A percentile compares a stretch with the other conserved stretches of the same genome.
Evolutionary conservation across 1,140 invertebrate genomes (phyloP).

Genomic region (Drosophila azteca): DNA sequence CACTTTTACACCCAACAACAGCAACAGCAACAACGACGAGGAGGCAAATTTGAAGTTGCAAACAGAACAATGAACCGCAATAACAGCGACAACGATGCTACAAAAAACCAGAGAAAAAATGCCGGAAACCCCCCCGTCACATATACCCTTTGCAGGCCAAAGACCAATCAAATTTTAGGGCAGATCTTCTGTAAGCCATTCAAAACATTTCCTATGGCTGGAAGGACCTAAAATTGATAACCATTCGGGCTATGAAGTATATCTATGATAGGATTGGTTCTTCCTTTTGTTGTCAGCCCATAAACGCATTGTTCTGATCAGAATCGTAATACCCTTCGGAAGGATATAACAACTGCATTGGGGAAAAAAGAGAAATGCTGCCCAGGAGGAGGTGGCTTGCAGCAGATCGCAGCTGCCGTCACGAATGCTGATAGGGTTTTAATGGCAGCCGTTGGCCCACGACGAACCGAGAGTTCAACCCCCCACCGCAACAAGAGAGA

Average conservation of each 20-base stretch:
- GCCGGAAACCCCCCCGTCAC: background rate
- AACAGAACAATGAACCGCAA: slow-evolving; percentile 76
- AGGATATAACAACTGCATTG: background rate
- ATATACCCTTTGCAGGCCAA: background rate
- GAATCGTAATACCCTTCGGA: background rate
- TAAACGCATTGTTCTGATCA: too few relatives aligned
- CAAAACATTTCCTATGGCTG: too few relatives aligned
- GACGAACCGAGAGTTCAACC: slow-evolving; percentile 30
- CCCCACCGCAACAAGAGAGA: slow-evolving; percentile 33
- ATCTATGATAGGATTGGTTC: too few relatives aligned
- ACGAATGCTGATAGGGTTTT: slow-evolving; percentile 76
- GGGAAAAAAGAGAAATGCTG: background rate
- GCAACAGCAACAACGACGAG: slow-evolving; percentile 40
- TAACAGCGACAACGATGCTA: slow-evolving; percentile 57
- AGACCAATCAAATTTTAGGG: too few relatives aligned
- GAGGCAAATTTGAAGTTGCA: slow-evolving; percentile 62
- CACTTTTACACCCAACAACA: slow-evolving; percentile 68
- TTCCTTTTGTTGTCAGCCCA: too few relatives aligned
- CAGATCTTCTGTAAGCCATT: too few relatives aligned
- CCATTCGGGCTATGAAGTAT: too few relatives aligned
- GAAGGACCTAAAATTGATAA: too few relatives aligned
- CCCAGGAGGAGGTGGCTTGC: slow-evolving; percentile 4
- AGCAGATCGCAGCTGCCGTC: slow-evolving; percentile 70
- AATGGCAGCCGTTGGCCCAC: slow-evolving; percentile 64
- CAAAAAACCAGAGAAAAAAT: slow-evolving; percentile 33